Evolutionary conservation across 2,113 vertebrate species (phyloP).

Genomic region (Laticauda laticaudata): DNA sequence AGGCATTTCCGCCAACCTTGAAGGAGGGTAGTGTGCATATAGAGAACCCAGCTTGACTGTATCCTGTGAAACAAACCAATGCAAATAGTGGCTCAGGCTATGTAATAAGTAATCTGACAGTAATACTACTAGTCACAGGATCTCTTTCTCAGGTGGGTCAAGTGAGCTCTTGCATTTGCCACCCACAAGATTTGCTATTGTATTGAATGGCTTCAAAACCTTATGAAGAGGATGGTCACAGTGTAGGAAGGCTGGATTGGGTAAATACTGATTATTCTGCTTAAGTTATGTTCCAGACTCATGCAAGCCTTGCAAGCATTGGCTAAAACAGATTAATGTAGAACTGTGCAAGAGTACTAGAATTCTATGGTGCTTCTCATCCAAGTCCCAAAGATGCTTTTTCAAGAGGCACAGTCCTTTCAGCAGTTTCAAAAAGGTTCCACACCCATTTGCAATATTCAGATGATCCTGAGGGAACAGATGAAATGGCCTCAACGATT

Average conservation of each 20-base stretch:
- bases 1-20: neutral
- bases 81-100: neutral
- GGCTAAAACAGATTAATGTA: neutral
- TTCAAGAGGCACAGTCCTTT: neutral
- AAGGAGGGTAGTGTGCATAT: neutral
- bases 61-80: neutral
- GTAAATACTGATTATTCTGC: neutral
- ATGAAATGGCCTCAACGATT: neutral
- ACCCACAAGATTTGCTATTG: neutral
- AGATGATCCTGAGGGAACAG: neutral
- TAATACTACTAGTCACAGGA: neutral
- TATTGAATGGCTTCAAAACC: neutral
- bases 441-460: neutral
- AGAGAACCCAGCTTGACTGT: neutral
- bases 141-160: neutral
- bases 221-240: neutral
- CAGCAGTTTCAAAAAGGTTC: neutral
- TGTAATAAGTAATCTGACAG: neutral
- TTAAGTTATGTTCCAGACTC: neutral
- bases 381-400: neutral
- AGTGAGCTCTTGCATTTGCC: neutral
- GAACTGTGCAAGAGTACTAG: neutral
- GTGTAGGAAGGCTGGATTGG: neutral
- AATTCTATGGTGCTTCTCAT: neutral
- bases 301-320: neutral